Conservation (phyloP, 2,888 invertebrate species). For the Enchytraeus crypticus region DNA sequence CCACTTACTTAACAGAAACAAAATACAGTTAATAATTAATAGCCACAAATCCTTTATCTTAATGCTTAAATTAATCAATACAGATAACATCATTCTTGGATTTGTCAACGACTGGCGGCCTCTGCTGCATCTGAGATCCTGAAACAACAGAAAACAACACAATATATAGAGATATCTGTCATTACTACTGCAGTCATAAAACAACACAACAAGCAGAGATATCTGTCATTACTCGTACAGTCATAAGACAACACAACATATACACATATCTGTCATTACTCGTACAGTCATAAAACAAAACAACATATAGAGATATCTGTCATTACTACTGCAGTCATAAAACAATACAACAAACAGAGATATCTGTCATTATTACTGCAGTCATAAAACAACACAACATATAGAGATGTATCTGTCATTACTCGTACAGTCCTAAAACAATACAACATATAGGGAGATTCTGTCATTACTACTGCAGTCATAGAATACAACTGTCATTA, state of each 20-base stretch:
- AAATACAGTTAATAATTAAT: no score
- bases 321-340: not conserved
- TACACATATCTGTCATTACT: no score
- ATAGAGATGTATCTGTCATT: not conserved
- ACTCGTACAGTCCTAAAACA: not conserved
- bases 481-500: not conserved
- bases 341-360: not conserved
- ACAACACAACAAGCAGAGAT: not conserved
- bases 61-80: constrained; percentile 4
- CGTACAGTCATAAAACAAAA: not conserved
- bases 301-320: not conserved
- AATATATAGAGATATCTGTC: not conserved
- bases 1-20: no score
- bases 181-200: not conserved
- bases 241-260: no score
- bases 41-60: no score
- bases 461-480: not conserved
- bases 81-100: constrained; percentile 6
- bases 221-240: not conserved
- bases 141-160: not conserved
- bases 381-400: no score
- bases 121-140: not conserved
- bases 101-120: not conserved
- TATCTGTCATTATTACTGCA: not conserved
- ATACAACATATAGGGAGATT: not conserved